These are phyloP conservation scores for Trinorchestia longiramus DNA, from an alignment of 1,140 invertebrate species.

Conservation along the genomic window DNA sequence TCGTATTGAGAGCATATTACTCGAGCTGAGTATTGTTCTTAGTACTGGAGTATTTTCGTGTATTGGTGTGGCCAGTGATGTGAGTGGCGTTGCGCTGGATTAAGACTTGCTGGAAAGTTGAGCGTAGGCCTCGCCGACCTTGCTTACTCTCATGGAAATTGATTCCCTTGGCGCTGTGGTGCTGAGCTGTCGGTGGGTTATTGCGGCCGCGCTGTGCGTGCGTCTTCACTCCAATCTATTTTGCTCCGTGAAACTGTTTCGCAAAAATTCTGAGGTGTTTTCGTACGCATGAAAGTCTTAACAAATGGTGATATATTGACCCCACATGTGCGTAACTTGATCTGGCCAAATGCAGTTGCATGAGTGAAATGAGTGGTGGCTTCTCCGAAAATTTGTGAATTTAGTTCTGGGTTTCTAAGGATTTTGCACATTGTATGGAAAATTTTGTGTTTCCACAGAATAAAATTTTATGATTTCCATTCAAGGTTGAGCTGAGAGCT, in stretches of 20 bases:
- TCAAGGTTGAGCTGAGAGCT: background rate
- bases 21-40: background rate
- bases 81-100: background rate
- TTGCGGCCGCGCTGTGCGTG: background rate
- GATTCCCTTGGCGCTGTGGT: background rate
- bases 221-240: background rate
- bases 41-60: background rate
- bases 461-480: background rate
- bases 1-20: background rate
- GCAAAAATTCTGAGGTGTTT: background rate
- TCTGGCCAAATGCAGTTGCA: background rate
- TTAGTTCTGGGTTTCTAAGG: background rate
- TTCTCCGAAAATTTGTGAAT: background rate
- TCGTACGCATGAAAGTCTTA: background rate
- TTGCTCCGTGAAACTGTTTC: background rate
- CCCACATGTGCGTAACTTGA: background rate
- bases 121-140: slow-evolving; percentile 22
- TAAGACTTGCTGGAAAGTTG: slow-evolving; percentile 21
- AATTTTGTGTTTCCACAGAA: background rate
- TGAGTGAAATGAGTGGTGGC: background rate
- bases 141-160: slow-evolving; percentile 47
- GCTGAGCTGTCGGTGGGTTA: slow-evolving; percentile 10
- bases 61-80: background rate
- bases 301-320: background rate
- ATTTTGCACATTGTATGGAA: background rate